phyloP scores from a whole-genome alignment of 2,797 vertebrate genomes.

The Ctenopoma kingsleyae region DNA sequence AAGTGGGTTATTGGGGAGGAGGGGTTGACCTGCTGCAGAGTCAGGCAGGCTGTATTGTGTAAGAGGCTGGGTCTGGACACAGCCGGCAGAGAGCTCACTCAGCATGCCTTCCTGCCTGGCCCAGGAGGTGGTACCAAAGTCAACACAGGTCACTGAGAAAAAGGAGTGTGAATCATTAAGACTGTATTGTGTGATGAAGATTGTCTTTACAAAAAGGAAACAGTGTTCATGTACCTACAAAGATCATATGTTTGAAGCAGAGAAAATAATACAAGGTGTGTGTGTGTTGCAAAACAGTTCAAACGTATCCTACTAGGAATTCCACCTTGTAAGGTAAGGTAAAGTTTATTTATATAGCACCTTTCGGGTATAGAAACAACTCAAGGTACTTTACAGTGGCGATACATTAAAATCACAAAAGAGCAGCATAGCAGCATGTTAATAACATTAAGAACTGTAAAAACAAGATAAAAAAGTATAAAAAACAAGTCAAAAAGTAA shows the following conservation, averaged over 20 bases:
- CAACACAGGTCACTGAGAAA: slow-evolving; percentile 73
- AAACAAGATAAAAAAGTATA: too few relatives aligned
- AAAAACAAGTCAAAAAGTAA: too few relatives aligned
- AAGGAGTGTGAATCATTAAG: slow-evolving; percentile 44
- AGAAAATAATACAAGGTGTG: slow-evolving; percentile 9
- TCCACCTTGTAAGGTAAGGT: slow-evolving; percentile 46
- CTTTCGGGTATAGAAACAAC: too few relatives aligned
- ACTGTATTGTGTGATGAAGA: slow-evolving; percentile 38
- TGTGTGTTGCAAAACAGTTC: slow-evolving; percentile 40
- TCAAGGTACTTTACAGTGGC: too few relatives aligned
- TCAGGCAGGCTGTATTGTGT: slow-evolving; percentile 81
- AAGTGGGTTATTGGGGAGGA: slow-evolving; percentile 67
- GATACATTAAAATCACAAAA: too few relatives aligned
- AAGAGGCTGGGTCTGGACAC: slow-evolving; percentile 84
- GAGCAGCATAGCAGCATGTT: too few relatives aligned
- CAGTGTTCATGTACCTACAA: neutral
- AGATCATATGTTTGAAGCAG: slow-evolving; percentile 11
- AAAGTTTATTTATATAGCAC: too few relatives aligned
- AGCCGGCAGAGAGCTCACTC: slow-evolving; percentile 78
- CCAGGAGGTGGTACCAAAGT: slow-evolving; percentile 77
- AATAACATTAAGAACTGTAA: too few relatives aligned
- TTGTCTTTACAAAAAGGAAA: slow-evolving; percentile 26
- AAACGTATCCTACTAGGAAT: slow-evolving; percentile 60
- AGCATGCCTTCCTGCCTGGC: slow-evolving; percentile 81
- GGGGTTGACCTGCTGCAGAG: slow-evolving; percentile 47